Evolutionary conservation across 92 coral and sea anemone species (phyloP).

Genomic region (Montipora capitata): DNA sequence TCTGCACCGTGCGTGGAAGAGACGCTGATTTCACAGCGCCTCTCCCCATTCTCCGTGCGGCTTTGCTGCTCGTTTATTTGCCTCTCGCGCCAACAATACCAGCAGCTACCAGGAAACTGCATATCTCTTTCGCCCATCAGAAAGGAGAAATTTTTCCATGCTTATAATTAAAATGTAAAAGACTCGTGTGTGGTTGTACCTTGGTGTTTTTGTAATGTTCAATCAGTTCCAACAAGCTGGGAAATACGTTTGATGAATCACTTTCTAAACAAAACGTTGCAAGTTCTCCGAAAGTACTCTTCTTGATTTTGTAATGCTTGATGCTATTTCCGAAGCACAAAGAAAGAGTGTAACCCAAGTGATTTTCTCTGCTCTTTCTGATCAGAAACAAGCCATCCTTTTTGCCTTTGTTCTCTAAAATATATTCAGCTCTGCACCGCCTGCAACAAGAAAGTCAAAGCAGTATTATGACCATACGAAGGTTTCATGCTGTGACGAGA

Average conservation of each 20-base stretch:
- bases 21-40: too few species aligned
- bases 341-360: conserved; percentile 51
- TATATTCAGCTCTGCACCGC: conserved; percentile 61
- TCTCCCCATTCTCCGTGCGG: too few species aligned
- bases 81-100: too few species aligned
- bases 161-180: background rate
- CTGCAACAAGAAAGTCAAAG: conserved; percentile 26
- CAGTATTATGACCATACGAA: background rate
- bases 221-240: conserved; percentile 65
- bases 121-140: too few species aligned
- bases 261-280: background rate
- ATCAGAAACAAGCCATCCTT: conserved; percentile 79
- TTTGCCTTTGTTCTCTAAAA: conserved; percentile 49
- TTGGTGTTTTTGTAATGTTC: conserved; percentile 64
- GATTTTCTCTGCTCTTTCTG: conserved; percentile 50
- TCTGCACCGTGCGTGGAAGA: too few species aligned
- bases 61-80: too few species aligned
- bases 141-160: too few species aligned
- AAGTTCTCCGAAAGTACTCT: background rate
- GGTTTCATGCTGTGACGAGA: too few species aligned
- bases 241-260: conserved; percentile 48
- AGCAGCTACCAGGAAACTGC: too few species aligned
- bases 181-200: conserved; percentile 32
- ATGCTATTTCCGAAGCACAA: conserved; percentile 48
- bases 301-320: conserved; percentile 59